Percentiles rank a stretch among this genome's conserved stretches.
These are phyloP conservation scores for Porites evermanni DNA, from an alignment of 92 coral and sea anemone genomes.

Conservation along the genomic window DNA sequence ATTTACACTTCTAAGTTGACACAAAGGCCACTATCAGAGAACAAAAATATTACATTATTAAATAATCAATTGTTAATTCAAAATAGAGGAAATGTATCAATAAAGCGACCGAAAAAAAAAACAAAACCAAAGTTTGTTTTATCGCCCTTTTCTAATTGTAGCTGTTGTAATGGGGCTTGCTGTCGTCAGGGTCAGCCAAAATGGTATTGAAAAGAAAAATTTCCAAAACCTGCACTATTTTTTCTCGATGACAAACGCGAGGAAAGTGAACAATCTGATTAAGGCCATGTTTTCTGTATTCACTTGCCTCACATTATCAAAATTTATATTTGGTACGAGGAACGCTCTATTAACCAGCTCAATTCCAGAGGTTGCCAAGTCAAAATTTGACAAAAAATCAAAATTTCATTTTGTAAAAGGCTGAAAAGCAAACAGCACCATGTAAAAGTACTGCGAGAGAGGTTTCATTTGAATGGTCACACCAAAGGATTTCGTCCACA, in stretches of 20 bases:
- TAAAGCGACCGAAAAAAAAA: slow-evolving; percentile 1
- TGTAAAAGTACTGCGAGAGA: no score
- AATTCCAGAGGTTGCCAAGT: no score
- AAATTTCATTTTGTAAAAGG: no score
- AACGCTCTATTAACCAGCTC: no score
- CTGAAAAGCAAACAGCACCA: no score
- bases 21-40: slow-evolving; percentile 14
- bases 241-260: neutral
- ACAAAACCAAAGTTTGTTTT: slow-evolving; percentile 1
- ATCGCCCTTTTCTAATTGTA: slow-evolving; percentile 13
- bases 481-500: no score
- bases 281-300: neutral
- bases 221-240: neutral
- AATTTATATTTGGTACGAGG: neutral
- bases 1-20: slow-evolving; percentile 25
- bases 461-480: no score
- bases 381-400: no score
- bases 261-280: neutral
- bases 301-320: slow-evolving; percentile 2
- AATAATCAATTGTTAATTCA: slow-evolving; percentile 41
- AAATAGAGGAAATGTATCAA: slow-evolving; percentile 26
- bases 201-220: neutral
- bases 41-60: slow-evolving; percentile 31
- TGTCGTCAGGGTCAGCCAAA: slow-evolving; percentile 1
- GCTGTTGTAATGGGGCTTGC: slow-evolving; percentile 1